These are phyloP conservation scores for Loris lydekkerianus DNA, from an alignment of 2,797 vertebrate genomes.

Conservation along the genomic window DNA sequence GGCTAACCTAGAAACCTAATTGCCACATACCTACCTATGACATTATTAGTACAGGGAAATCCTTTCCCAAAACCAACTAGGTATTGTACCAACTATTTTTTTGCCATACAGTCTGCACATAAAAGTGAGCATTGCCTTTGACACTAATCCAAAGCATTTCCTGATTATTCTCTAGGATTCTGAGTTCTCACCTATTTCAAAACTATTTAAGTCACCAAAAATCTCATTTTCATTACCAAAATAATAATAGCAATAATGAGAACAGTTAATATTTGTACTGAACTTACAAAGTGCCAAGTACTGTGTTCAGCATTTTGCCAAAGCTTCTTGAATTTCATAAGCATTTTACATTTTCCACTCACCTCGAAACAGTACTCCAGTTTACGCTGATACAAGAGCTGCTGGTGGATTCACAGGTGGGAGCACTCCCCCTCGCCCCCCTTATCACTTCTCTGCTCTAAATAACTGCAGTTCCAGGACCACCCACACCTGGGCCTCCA, in stretches of 20 bases:
- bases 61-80: neutral
- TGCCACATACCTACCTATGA: neutral
- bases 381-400: neutral
- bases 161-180: neutral
- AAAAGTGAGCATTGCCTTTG: neutral
- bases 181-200: constrained; percentile 30
- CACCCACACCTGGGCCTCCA: neutral
- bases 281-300: neutral
- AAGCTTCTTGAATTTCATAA: neutral
- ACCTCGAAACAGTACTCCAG: neutral
- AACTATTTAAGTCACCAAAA: constrained; percentile 22
- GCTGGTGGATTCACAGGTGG: neutral
- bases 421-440: neutral
- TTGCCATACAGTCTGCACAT: neutral
- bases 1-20: constrained; percentile 79
- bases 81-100: neutral
- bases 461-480: neutral
- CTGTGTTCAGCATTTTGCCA: neutral
- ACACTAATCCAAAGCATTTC: neutral
- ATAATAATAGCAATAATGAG: neutral
- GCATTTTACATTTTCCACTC: neutral
- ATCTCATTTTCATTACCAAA: constrained; percentile 47
- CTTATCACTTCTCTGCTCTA: neutral
- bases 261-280: neutral
- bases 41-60: constrained; percentile 51